Base-by-base conservation (phyloP, 2,888 invertebrate species). In the Parasteatoda lunata region DNA sequence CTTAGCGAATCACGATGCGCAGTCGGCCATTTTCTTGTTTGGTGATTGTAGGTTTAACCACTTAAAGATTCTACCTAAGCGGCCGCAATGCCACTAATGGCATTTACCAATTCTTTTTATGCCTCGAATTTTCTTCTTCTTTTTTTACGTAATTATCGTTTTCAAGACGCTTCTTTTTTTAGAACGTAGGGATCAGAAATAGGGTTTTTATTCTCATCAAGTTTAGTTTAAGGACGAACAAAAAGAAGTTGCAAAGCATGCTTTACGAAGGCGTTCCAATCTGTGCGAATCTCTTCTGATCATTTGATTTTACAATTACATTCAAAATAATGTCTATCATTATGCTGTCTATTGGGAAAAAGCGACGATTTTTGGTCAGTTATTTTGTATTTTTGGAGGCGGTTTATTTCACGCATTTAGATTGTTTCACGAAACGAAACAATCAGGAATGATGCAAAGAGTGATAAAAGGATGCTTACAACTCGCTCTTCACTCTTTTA, bases 71-170 rank as follows among this genome's bases (percentile, higher is more conserved):
- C 75, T 47, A 66, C 75, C 77, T 70, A 48, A 69, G 48, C 54
- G 75, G 51, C 66, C 65, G 6, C 47, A 70, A 66, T 73, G 66
- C 80, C 72, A 73, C 84, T 84, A 83, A 83, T 83, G 83, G 76
- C 82, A 82, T 51, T n/a, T 59, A 65, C 65, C 83, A 77, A 75
- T 69, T 75, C 83, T 77, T 83, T 83, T 84, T 84, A 84, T 78
- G 49, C 78, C 68, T 48, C 49, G 49, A 66, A 65, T 51, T 51
- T 49, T 15, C 64, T 77, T 69, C 49, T 73, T 79, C 73, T 52
- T 75, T 84, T n/a, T 84, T 84, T 84, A 75, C 79, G 84, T 73
- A 84, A 84, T 84, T 84, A 84, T 79, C 84, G 84, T 79, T 73
- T 84, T 84, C 75, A 84, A 84, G 79, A 79, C 15, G 68, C 54